These are phyloP conservation scores for Python bivittatus DNA, from an alignment of 2,113 vertebrate species.

Conservation along the genomic window DNA sequence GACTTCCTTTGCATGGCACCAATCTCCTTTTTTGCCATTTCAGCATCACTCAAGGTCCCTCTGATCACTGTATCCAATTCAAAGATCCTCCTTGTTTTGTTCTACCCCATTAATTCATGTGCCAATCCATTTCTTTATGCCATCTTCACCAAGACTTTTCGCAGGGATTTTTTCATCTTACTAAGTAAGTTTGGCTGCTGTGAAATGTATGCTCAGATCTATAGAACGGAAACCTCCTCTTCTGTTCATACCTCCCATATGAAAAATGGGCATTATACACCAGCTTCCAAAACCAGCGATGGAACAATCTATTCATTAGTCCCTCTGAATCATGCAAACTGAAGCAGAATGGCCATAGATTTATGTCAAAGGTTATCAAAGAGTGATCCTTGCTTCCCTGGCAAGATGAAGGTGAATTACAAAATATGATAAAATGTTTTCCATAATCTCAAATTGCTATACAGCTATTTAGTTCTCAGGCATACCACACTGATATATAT, in stretches of 20 bases:
- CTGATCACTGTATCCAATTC: slow-evolving; percentile 93
- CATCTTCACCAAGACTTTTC: slow-evolving; percentile 95
- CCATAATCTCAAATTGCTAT: neutral
- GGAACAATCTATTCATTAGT: slow-evolving; percentile 77
- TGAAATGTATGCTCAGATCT: slow-evolving; percentile 86
- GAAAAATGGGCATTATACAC: slow-evolving; percentile 76
- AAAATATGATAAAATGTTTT: neutral
- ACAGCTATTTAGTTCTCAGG: neutral
- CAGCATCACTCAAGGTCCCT: slow-evolving; percentile 89
- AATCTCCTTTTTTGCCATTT: slow-evolving; percentile 97
- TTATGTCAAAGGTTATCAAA: neutral
- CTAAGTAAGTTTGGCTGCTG: slow-evolving; percentile 90
- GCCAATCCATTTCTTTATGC: slow-evolving; percentile 96
- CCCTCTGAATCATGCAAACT: slow-evolving; percentile 73
- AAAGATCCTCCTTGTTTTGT: slow-evolving; percentile 93
- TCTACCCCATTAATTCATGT: slow-evolving; percentile 97
- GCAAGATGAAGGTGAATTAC: neutral
- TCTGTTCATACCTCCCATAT: slow-evolving; percentile 77
- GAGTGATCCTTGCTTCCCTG: neutral
- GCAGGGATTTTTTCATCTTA: slow-evolving; percentile 90
- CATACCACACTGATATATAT: neutral
- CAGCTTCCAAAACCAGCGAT: slow-evolving; percentile 75
- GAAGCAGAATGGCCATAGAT: slow-evolving; percentile 39
- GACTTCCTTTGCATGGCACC: slow-evolving; percentile 97
- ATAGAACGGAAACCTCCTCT: slow-evolving; percentile 87